Evolutionary conservation across 2,888 invertebrate species (phyloP).

Genomic region (Galeruca laticollis): DNA sequence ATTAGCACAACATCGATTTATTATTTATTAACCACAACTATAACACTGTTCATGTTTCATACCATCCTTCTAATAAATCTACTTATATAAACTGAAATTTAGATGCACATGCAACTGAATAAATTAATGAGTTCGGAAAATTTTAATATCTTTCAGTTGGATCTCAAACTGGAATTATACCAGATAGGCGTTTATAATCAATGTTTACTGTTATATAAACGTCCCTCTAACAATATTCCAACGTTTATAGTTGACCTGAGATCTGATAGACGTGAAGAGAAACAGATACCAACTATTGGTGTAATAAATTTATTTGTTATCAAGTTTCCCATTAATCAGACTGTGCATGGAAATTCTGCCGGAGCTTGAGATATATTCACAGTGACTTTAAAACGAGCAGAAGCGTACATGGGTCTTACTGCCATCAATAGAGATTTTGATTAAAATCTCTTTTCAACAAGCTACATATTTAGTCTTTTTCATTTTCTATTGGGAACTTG

Average conservation of each 20-base stretch:
- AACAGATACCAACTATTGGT: constrained; percentile 54
- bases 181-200: constrained; percentile 10
- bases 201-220: constrained; percentile 40
- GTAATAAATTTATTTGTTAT: constrained; percentile 56
- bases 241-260: constrained; percentile 54
- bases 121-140: constrained; percentile 1
- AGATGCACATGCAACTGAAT: neutral
- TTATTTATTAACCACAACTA: too few relatives aligned
- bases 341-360: constrained; percentile 34
- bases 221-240: constrained; percentile 56
- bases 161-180: constrained; percentile 5
- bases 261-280: constrained; percentile 57
- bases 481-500: neutral
- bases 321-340: constrained; percentile 56
- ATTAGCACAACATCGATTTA: too few relatives aligned
- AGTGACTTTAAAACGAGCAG: constrained; percentile 16
- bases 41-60: neutral
- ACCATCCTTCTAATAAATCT: neutral
- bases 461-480: neutral
- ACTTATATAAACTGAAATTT: neutral
- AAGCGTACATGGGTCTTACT: constrained; percentile 4
- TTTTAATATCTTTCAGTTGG: neutral
- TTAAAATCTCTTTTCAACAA: constrained; percentile 1
- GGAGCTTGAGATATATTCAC: constrained; percentile 19
- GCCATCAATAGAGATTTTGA: constrained; percentile 16